These are phyloP conservation scores for Frankliniella fusca DNA, from an alignment of 2,888 invertebrate species.

Conservation along the genomic window DNA sequence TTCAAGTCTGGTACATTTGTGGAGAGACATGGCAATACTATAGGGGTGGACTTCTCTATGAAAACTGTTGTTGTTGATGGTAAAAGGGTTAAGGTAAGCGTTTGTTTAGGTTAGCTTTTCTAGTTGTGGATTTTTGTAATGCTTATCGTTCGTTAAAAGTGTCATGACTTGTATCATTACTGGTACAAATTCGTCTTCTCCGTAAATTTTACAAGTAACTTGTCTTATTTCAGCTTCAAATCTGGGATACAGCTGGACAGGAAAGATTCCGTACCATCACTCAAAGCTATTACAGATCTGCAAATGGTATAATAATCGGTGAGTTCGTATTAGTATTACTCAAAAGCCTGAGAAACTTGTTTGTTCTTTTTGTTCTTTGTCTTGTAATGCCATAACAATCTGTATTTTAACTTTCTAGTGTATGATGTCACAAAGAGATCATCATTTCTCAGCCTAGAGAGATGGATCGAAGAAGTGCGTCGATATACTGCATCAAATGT, in stretches of 20 bases:
- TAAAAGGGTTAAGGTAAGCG: constrained; percentile 84
- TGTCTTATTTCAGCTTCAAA: constrained; percentile 65
- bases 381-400: constrained; percentile 31
- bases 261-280: constrained; percentile 95
- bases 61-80: constrained; percentile 91
- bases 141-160: no score
- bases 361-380: no score
- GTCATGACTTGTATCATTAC: no score
- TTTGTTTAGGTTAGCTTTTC: constrained; percentile 13
- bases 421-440: constrained; percentile 93
- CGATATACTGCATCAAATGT: constrained; percentile 91
- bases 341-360: background rate
- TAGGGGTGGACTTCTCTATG: constrained; percentile 98
- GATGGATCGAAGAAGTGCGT: constrained; percentile 95
- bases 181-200: no score
- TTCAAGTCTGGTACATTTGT: constrained; percentile 94
- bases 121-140: no score
- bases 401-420: constrained; percentile 54
- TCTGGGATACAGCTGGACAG: constrained; percentile 97
- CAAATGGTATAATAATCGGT: constrained; percentile 93
- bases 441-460: constrained; percentile 83
- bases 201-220: no score
- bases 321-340: constrained; percentile 39
- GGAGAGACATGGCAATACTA: constrained; percentile 92
- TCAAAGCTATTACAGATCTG: constrained; percentile 94